Percentiles rank a stretch among this genome's conserved stretches.
phyloP scores from a whole-genome alignment of 2,888 invertebrate genomes.

The Drosophila helvetica region DNA sequence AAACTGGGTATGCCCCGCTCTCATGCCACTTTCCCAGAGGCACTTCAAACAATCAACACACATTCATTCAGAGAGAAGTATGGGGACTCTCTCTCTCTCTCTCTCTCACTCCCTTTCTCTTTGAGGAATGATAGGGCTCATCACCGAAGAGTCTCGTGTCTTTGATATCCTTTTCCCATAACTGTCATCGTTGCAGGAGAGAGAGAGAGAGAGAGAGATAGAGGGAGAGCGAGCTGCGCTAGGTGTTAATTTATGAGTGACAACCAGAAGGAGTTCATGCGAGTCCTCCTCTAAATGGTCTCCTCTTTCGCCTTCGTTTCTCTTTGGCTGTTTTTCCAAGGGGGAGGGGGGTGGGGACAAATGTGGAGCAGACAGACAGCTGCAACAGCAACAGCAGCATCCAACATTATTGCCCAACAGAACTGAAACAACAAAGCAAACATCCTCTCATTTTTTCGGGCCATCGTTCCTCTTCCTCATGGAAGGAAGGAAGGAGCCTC shows the following conservation, averaged over 20 bases:
- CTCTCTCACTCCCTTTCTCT: too few species aligned
- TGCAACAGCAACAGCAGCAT: neutral
- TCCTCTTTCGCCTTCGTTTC: neutral
- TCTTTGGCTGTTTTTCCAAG: too few species aligned
- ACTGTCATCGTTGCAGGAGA: slow-evolving; percentile 54
- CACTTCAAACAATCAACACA: neutral
- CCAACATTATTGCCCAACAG: neutral
- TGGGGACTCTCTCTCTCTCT: neutral
- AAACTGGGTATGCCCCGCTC: neutral
- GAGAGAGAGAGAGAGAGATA: neutral
- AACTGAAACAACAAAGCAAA: neutral
- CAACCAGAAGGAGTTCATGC: neutral
- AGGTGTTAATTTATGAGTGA: slow-evolving; percentile 1
- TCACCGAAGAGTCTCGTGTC: slow-evolving; percentile 33
- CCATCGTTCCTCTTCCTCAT: slow-evolving; percentile 5
- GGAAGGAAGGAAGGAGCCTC: neutral
- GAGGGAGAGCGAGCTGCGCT: slow-evolving; percentile 14
- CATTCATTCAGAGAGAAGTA: neutral
- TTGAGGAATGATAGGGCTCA: slow-evolving; percentile 19
- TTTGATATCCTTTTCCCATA: slow-evolving; percentile 75
- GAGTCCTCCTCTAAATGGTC: neutral
- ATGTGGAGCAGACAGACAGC: neutral
- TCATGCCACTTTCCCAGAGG: neutral
- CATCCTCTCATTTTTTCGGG: neutral
- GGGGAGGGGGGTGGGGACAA: too few species aligned